Percentiles rank a stretch among this genome's conserved stretches.
phyloP scores from a whole-genome alignment of 2,797 vertebrate genomes.

The Acridotheres tristis region DNA sequence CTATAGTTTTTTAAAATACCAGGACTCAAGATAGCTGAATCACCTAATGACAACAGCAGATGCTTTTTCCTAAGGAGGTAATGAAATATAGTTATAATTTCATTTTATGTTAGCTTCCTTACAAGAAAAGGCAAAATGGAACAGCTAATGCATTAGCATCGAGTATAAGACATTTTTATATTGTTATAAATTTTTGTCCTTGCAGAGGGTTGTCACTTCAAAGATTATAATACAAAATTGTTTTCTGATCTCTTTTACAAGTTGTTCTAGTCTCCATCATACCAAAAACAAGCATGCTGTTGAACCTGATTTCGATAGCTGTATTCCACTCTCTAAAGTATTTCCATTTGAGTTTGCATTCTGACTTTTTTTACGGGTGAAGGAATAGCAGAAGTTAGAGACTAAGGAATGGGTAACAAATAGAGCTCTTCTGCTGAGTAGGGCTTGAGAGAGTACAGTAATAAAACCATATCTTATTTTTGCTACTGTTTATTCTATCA shows the following conservation, averaged over 20 bases:
- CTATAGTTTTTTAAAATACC: neutral
- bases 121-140: neutral
- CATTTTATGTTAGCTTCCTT: neutral
- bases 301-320: neutral
- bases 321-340: neutral
- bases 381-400: slow-evolving; percentile 4
- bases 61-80: neutral
- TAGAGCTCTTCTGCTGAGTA: neutral
- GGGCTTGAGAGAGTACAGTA: neutral
- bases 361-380: neutral
- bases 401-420: neutral
- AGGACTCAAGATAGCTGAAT: neutral
- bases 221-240: neutral
- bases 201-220: neutral
- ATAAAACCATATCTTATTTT: slow-evolving; percentile 1
- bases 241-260: slow-evolving; percentile 7
- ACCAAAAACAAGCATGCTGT: neutral
- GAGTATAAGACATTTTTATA: neutral
- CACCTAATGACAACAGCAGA: neutral
- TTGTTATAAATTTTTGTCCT: neutral
- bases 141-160: neutral
- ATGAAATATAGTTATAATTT: neutral
- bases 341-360: slow-evolving; percentile 16
- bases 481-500: slow-evolving; percentile 14
- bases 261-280: neutral